Evolutionary conservation across 2,888 invertebrate species (phyloP).

Genomic region (Cerceris rybyensis): DNA sequence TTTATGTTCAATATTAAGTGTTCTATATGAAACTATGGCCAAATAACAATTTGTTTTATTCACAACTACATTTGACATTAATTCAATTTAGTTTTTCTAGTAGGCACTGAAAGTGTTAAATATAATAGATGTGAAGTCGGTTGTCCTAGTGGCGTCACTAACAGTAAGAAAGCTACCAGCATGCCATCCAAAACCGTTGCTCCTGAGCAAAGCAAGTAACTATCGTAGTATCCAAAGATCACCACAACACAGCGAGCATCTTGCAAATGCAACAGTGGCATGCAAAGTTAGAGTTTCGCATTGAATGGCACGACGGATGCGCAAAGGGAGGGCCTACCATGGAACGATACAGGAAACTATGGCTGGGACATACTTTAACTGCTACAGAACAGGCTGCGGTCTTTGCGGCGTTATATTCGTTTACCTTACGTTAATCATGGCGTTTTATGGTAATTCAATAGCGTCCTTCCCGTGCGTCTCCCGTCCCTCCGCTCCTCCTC

Average conservation of each 20-base stretch:
- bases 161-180: too few relatives aligned
- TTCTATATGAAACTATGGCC: too few relatives aligned
- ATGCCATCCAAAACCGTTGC: too few relatives aligned
- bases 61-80: too few relatives aligned
- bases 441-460: constrained; percentile 81
- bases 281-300: not conserved
- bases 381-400: constrained; percentile 79
- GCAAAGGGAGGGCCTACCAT: not conserved
- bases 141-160: too few relatives aligned
- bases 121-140: too few relatives aligned
- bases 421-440: constrained; percentile 82
- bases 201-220: too few relatives aligned
- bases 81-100: too few relatives aligned
- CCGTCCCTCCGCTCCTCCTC: constrained; percentile 15
- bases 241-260: not conserved
- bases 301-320: not conserved
- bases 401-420: constrained; percentile 79
- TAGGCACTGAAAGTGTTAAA: too few relatives aligned
- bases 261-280: not conserved
- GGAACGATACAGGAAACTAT: constrained; percentile 65
- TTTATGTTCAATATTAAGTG: too few relatives aligned
- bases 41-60: too few relatives aligned
- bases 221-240: not conserved
- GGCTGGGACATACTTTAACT: constrained; percentile 74
- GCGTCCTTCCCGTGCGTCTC: constrained; percentile 61